Evolutionary conservation across 2,888 invertebrate species (phyloP), one percentile per base, ranked within the genome.

Genomic region (Escarpia spicata): DNA sequence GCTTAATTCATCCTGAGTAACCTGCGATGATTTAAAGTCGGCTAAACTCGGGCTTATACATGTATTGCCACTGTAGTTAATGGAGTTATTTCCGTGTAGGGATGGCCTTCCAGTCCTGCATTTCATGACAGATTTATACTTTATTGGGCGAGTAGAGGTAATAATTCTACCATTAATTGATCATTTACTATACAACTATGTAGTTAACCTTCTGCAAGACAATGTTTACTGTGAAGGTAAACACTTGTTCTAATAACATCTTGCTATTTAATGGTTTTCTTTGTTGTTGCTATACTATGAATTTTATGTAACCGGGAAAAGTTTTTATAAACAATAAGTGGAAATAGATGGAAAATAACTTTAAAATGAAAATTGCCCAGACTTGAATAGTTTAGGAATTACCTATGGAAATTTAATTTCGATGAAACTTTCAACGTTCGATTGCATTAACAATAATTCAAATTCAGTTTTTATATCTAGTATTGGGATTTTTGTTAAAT

Each of bases 281-380:
- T 75, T 75, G 75, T 75, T 75, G 52, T 75, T 75, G 75, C 75
- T 75, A 75, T 75, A 26, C 75, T 75, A n/a, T 75, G 75, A 75
- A 75, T 26, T 15, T 75, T 26, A 75, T 75, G n/a, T n/a, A 75
- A 75, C 75, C 19, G 6, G n/a, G 19, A 26, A 75, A 0, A n/a
- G 15, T 75, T n/a, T 26, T 26, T 26, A 75, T 26, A 75, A 75
- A 75, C 19, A 75, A 6, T 75, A 75, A 75, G 19, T 75, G 19
- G 19, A 75, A 75, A 75, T 75, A 75, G 75, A 75, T 26, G 75
- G 26, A 75, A 75, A 75, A 19, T 75, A 26, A 75, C 26, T 75
- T 3, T 75, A 75, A 75, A 75, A 75, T 26, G 1, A 75, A 75
- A 75, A 75, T 75, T 75, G 75, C n/a, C n/a, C 26, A 26, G 75